A percentile compares a stretch with the other conserved stretches of the same genome.
Conservation (phyloP, 2,888 invertebrate species). For the Drosophila cyrtoloma region DNA sequence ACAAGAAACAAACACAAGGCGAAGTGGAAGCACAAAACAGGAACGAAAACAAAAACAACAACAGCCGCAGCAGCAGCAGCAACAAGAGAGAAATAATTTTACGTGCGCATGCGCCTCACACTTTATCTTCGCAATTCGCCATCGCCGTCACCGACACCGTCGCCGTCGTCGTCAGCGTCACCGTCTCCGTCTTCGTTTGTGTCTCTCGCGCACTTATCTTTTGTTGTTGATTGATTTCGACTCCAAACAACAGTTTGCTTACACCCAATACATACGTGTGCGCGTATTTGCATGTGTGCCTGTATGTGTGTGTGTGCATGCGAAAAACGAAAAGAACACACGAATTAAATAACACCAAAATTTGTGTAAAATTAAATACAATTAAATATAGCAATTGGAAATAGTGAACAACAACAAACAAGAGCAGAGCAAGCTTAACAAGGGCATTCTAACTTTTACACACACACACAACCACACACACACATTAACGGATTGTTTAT, state of each 20-base stretch:
- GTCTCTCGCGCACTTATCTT: slow-evolving; percentile 33
- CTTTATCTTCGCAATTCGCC: slow-evolving; percentile 60
- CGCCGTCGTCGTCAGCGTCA: slow-evolving; percentile 6
- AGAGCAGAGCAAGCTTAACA: slow-evolving; percentile 21
- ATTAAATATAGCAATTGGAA: slow-evolving; percentile 44
- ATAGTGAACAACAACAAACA: slow-evolving; percentile 41
- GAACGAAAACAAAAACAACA: slow-evolving; percentile 28
- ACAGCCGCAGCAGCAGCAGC: slow-evolving; percentile 29
- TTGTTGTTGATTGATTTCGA: slow-evolving; percentile 60
- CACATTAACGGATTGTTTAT: slow-evolving; percentile 39
- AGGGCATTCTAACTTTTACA: slow-evolving; percentile 38
- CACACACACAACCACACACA: not conserved
- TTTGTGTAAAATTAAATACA: slow-evolving; percentile 44
- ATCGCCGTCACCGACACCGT: not conserved
- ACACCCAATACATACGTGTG: slow-evolving; percentile 13
- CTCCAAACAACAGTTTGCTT: slow-evolving; percentile 41
- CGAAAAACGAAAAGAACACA: slow-evolving; percentile 38
- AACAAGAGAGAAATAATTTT: slow-evolving; percentile 30
- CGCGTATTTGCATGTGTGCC: slow-evolving; percentile 25
- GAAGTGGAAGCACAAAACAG: slow-evolving; percentile 36
- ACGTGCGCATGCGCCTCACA: slow-evolving; percentile 57
- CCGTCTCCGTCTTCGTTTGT: slow-evolving; percentile 21
- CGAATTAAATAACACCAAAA: slow-evolving; percentile 37
- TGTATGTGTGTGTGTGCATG: slow-evolving; percentile 22
- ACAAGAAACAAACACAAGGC: slow-evolving; percentile 2